These are phyloP conservation scores for Sphenopsis melanotis DNA, from an alignment of 2,797 vertebrate species.

Conservation along the genomic window DNA sequence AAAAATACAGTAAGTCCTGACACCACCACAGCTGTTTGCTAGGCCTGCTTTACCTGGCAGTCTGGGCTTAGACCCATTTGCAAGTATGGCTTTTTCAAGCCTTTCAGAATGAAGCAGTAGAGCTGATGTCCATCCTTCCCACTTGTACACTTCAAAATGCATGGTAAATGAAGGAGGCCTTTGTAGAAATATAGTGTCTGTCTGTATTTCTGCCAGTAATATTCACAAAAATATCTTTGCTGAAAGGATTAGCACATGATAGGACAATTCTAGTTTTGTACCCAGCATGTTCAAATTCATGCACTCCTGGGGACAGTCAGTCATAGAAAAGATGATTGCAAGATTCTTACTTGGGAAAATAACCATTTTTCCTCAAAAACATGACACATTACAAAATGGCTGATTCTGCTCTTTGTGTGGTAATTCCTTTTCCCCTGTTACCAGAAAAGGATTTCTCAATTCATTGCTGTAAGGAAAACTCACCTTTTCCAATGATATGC, in stretches of 20 bases:
- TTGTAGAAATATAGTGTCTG: background rate
- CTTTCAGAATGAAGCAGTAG: background rate
- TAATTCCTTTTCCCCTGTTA: background rate
- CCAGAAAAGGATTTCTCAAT: background rate
- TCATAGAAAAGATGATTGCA: background rate
- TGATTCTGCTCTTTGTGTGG: background rate
- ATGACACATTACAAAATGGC: background rate
- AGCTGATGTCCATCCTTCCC: background rate
- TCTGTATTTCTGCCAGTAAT: background rate
- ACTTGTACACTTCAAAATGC: background rate
- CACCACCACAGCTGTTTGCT: background rate
- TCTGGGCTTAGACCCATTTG: background rate
- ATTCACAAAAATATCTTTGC: background rate
- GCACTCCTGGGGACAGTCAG: background rate
- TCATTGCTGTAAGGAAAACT: background rate
- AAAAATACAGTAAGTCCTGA: background rate
- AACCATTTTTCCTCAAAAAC: background rate
- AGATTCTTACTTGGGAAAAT: background rate
- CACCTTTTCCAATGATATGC: background rate
- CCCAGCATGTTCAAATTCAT: background rate
- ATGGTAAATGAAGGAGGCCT: background rate
- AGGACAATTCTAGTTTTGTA: background rate
- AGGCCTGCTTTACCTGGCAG: background rate
- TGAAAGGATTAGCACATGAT: background rate
- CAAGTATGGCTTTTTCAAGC: background rate